Percentiles rank a stretch among this genome's conserved stretches.
Evolutionary conservation across 1,140 invertebrate species (phyloP).

Genomic region (Diorhabda sublineata): DNA sequence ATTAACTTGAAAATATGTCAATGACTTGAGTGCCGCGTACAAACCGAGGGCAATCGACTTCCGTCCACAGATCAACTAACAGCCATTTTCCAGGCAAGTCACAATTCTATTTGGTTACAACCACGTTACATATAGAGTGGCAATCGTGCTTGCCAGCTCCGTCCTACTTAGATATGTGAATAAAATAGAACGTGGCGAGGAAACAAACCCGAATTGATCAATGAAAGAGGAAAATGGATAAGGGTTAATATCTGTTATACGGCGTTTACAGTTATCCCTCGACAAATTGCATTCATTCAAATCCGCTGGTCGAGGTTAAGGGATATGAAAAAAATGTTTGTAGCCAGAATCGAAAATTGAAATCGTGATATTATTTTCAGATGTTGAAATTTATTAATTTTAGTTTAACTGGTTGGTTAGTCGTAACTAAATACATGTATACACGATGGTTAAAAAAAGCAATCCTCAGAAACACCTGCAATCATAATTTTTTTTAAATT

Average conservation of each 20-base stretch:
- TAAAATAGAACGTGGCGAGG: conserved; percentile 21
- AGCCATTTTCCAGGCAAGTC: conserved; percentile 23
- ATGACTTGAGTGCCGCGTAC: not conserved
- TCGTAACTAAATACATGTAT: too few species aligned
- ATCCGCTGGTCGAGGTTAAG: too few species aligned
- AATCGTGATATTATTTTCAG: too few species aligned
- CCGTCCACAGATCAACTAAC: not conserved
- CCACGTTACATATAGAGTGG: conserved; percentile 35
- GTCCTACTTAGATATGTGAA: conserved; percentile 30
- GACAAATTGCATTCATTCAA: conserved; percentile 22
- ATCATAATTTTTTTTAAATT: too few species aligned
- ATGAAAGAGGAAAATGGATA: conserved; percentile 22
- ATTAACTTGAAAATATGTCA: not conserved
- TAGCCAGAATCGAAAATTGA: too few species aligned
- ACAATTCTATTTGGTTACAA: conserved; percentile 31
- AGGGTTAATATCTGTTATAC: conserved; percentile 23
- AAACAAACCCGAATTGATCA: conserved; percentile 26
- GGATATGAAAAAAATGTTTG: too few species aligned
- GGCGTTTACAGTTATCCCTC: conserved; percentile 10
- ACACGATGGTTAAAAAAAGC: too few species aligned
- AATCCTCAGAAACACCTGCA: too few species aligned
- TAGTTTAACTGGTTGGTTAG: too few species aligned
- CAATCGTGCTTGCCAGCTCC: conserved; percentile 22
- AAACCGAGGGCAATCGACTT: conserved; percentile 13
- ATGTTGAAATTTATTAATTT: too few species aligned